phyloP scores from a whole-genome alignment of 2,888 invertebrate species.

The Conistra vaccinii region DNA sequence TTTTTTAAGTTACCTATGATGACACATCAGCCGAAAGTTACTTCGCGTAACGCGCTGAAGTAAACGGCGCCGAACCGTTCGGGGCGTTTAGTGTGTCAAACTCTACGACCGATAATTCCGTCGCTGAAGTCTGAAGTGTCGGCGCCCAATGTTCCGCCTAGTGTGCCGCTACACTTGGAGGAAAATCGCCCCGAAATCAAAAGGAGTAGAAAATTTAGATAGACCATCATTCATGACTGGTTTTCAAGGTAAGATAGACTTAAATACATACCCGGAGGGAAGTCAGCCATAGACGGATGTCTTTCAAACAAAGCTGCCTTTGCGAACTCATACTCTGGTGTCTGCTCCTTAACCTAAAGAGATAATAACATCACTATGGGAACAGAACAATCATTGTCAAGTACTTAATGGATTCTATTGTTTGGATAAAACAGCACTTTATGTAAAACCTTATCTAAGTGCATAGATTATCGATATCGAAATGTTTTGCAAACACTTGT shows the following conservation, averaged over 20 bases:
- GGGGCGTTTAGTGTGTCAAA: no score
- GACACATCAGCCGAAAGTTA: no score
- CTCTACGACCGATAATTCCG: no score
- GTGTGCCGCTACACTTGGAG: no score
- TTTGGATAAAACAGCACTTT: conserved; percentile 11
- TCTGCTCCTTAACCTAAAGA: conserved; percentile 89
- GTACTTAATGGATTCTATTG: conserved; percentile 7
- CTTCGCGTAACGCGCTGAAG: no score
- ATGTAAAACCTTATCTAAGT: conserved; percentile 28
- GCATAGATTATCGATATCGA: neutral
- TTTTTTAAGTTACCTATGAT: no score
- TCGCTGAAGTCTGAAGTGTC: no score
- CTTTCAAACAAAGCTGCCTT: conserved; percentile 92
- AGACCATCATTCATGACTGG: neutral
- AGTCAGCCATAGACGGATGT: conserved; percentile 93
- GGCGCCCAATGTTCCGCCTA: no score
- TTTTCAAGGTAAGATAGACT: neutral
- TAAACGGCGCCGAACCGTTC: no score
- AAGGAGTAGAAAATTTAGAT: neutral
- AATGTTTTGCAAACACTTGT: neutral
- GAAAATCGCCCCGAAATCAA: neutral
- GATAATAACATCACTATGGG: conserved; percentile 37
- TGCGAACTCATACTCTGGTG: conserved; percentile 91
- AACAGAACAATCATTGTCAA: conserved; percentile 21
- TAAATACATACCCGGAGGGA: conserved; percentile 91